phyloP scores from a whole-genome alignment of 2,888 invertebrate genomes.

The Synanthedon vespiformis region DNA sequence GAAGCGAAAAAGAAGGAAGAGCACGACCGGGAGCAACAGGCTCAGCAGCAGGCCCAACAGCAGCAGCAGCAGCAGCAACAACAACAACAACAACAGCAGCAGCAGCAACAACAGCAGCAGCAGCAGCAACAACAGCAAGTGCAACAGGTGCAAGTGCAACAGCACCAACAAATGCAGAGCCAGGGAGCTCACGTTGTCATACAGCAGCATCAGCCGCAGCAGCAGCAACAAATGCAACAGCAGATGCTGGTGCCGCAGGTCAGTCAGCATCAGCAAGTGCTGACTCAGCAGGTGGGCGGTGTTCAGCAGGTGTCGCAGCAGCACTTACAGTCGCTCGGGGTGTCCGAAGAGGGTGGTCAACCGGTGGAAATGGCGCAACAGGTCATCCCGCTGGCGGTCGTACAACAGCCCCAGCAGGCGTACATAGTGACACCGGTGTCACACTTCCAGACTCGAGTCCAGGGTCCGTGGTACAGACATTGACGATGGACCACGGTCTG shows the following conservation, averaged over 20 bases:
- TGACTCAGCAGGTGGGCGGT: conserved; percentile 51
- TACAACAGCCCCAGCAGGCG: conserved; percentile 74
- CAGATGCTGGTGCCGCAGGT: conserved; percentile 65
- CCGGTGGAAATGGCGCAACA: conserved; percentile 74
- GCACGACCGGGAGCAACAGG: conserved; percentile 53
- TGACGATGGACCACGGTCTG: conserved; percentile 28
- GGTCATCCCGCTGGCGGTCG: conserved; percentile 74
- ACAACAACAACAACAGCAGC: conserved; percentile 41
- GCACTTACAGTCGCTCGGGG: conserved; percentile 62
- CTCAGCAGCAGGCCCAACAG: conserved; percentile 42
- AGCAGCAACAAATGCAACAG: conserved; percentile 52
- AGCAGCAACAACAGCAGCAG: conserved; percentile 47
- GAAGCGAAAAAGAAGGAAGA: conserved; percentile 66
- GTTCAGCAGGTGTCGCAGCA: conserved; percentile 59
- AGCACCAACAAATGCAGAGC: conserved; percentile 30
- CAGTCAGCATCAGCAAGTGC: conserved; percentile 63
- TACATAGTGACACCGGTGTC: conserved; percentile 76
- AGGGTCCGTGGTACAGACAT: conserved; percentile 71
- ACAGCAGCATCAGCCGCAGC: conserved; percentile 22
- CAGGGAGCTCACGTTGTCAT: conserved; percentile 19
- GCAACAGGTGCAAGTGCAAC: conserved; percentile 55
- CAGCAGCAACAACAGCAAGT: conserved; percentile 54
- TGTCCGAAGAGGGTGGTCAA: conserved; percentile 61
- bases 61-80: conserved; percentile 36
- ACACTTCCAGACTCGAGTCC: conserved; percentile 74